A percentile compares a stretch with the other conserved stretches of the same genome.
Conservation (phyloP, 2,888 invertebrate species). For the Latrodectus elegans region DNA sequence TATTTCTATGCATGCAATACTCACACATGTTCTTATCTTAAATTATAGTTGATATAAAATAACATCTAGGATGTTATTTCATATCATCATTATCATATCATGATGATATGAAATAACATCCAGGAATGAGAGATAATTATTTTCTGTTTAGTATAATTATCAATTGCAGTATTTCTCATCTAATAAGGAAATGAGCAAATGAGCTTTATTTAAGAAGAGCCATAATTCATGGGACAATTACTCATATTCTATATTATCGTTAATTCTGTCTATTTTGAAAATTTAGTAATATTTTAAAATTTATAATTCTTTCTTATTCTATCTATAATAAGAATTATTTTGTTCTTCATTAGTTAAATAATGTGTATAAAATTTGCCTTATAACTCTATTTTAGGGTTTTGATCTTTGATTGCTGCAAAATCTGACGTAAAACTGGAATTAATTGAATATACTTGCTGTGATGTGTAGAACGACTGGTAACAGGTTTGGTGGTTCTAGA, state of each 20-base stretch:
- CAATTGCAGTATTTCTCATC: too few species aligned
- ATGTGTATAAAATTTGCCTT: not conserved
- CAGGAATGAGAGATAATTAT: too few species aligned
- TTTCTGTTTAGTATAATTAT: too few species aligned
- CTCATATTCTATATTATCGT: not conserved
- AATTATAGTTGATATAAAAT: too few species aligned
- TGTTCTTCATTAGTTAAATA: not conserved
- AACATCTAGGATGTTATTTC: too few species aligned
- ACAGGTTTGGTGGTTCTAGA: not conserved
- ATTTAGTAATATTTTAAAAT: not conserved
- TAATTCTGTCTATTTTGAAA: not conserved
- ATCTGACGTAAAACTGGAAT: not conserved
- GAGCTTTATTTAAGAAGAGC: not conserved
- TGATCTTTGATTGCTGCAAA: conserved; percentile 15
- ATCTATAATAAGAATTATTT: not conserved
- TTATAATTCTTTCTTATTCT: not conserved
- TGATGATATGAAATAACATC: too few species aligned
- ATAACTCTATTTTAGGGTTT: conserved; percentile 11
- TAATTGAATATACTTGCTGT: conserved; percentile 1
- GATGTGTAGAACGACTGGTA: not conserved
- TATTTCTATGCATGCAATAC: too few species aligned
- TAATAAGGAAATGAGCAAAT: not conserved
- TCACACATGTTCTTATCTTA: too few species aligned
- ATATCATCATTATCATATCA: too few species aligned
- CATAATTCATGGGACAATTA: not conserved